A percentile compares a stretch with the other conserved stretches of the same genome.
These are phyloP conservation scores for Latrodectus geometricus DNA, from an alignment of 1,140 invertebrate genomes.

Conservation along the genomic window DNA sequence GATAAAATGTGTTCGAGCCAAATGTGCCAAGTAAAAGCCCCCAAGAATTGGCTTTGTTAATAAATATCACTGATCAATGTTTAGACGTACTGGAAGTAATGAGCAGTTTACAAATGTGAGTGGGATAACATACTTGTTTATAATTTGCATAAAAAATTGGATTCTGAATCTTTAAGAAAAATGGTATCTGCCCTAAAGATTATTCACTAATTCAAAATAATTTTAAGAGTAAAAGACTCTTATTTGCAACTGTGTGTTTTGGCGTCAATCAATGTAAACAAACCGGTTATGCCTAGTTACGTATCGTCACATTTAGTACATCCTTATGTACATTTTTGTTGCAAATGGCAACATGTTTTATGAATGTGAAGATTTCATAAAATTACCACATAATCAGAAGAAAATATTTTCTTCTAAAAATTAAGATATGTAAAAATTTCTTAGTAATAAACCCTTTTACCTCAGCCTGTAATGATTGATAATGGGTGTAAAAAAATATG, in stretches of 20 bases:
- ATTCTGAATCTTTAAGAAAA: neutral
- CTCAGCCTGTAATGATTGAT: no score
- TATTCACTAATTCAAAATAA: neutral
- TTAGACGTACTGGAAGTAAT: neutral
- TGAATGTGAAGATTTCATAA: no score
- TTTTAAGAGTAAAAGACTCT: neutral
- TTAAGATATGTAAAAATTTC: no score
- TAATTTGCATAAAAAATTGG: neutral
- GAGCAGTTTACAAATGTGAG: neutral
- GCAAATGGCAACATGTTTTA: no score
- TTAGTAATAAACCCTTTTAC: no score
- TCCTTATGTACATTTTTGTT: no score
- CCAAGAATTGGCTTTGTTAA: neutral
- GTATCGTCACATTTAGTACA: no score
- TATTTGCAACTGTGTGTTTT: neutral
- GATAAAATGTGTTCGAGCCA: no score
- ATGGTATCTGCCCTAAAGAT: neutral
- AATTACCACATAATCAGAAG: no score
- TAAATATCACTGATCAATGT: constrained; percentile 1
- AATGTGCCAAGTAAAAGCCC: neutral
- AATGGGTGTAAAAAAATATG: no score
- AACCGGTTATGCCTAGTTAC: neutral
- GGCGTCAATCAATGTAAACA: neutral
- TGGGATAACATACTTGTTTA: constrained; percentile 2
- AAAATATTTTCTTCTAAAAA: no score